These are phyloP conservation scores for Triplophysa rosa DNA, from an alignment of 2,113 vertebrate genomes.

Conservation along the genomic window DNA sequence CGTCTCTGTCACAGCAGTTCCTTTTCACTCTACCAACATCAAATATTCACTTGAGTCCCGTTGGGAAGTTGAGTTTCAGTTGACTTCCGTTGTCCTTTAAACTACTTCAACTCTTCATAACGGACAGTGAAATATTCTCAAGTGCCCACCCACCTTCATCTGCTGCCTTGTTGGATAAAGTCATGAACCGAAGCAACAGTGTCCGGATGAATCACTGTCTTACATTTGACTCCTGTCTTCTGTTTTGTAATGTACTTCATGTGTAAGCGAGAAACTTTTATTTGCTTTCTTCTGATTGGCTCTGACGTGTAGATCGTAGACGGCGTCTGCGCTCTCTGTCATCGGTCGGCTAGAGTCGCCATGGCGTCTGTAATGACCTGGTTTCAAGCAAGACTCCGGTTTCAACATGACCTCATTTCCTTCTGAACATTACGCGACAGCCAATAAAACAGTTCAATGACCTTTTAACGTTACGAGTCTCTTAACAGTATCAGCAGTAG, in stretches of 20 bases:
- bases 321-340: neutral
- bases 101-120: no score
- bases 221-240: no score
- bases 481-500: neutral
- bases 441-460: neutral
- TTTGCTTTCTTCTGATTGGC: neutral
- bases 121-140: no score
- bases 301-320: neutral
- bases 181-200: no score
- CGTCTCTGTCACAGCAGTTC: no score
- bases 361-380: neutral
- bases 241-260: neutral
- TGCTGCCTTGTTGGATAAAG: no score
- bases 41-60: no score
- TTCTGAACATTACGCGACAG: neutral
- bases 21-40: neutral
- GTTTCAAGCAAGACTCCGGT: neutral
- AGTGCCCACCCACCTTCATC: no score
- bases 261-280: neutral
- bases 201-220: no score
- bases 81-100: no score
- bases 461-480: constrained; percentile 9
- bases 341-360: neutral
- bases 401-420: neutral
- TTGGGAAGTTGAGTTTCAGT: no score